Evolutionary conservation across 2,888 invertebrate genomes (phyloP).

Genomic region (Malachius bipustulatus): DNA sequence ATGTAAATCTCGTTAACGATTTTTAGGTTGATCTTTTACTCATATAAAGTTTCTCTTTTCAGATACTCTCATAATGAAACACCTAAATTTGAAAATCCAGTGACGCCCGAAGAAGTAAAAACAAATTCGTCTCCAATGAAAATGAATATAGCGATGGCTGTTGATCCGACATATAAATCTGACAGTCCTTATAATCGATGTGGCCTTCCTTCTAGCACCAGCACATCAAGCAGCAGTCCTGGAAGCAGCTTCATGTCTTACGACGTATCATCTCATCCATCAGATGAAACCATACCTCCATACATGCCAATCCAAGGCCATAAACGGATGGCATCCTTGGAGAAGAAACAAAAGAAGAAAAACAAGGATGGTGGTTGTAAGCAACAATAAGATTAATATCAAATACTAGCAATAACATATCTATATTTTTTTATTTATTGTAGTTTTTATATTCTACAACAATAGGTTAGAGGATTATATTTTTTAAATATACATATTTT

Average conservation of each 20-base stretch:
- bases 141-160: constrained; percentile 49
- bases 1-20: no score
- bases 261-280: constrained; percentile 17
- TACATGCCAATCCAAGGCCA: constrained; percentile 73
- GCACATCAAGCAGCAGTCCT: constrained; percentile 31
- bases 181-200: constrained; percentile 30
- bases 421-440: no score
- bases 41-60: no score
- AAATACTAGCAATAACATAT: no score
- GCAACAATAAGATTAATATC: constrained; percentile 34
- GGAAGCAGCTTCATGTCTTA: constrained; percentile 28
- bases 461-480: no score
- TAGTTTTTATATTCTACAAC: no score
- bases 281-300: constrained; percentile 47
- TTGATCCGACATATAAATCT: constrained; percentile 50
- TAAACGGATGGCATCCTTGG: constrained; percentile 49
- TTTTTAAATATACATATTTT: no score
- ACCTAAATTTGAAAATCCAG: neutral
- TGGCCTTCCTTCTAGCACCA: constrained; percentile 31
- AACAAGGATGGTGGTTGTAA: constrained; percentile 33
- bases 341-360: constrained; percentile 43
- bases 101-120: neutral
- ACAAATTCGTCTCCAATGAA: neutral
- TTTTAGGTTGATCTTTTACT: no score
- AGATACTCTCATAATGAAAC: constrained; percentile 1